These are phyloP conservation scores for Ptycholaimellus sp. DNA, from an alignment of 2,888 invertebrate genomes.

Conservation along the genomic window DNA sequence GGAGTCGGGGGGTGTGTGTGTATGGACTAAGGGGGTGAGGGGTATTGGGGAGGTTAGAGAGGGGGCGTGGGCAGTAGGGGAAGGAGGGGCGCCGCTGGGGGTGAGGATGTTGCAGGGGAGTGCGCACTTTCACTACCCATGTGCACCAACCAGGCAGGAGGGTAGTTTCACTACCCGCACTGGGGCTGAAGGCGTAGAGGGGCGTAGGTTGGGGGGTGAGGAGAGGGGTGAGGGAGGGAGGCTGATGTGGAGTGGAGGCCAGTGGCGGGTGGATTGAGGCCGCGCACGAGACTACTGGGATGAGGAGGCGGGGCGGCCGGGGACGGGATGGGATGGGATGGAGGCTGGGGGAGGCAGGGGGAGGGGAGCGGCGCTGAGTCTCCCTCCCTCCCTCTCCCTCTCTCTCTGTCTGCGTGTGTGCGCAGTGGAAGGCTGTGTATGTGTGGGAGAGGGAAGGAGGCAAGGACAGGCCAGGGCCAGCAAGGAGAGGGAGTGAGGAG, in stretches of 20 bases:
- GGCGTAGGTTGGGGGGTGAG: no score
- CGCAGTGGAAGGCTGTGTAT: neutral
- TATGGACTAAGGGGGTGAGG: slow-evolving; percentile 5
- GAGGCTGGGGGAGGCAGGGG: neutral
- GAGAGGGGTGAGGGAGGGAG: slow-evolving; percentile 5
- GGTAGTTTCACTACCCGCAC: no score
- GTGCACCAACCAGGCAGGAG: no score
- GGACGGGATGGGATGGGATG: neutral
- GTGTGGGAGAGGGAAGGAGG: slow-evolving; percentile 7
- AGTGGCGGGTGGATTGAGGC: neutral
- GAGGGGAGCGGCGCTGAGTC: neutral
- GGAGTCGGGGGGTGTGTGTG: slow-evolving; percentile 8
- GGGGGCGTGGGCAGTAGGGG: no score
- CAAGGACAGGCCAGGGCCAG: no score
- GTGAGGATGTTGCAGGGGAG: no score
- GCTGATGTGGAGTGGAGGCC: neutral
- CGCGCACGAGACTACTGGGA: neutral
- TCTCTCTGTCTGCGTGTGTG: neutral
- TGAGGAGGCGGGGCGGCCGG: neutral
- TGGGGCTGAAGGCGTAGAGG: no score
- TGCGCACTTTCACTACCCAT: no score
- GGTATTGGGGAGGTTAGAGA: slow-evolving; percentile 5
- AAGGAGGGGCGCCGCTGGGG: no score
- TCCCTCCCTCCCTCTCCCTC: neutral
- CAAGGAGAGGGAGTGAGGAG: slow-evolving; percentile 5